phyloP scores from a whole-genome alignment of 2,888 invertebrate species.

The Melolontha melolontha region DNA sequence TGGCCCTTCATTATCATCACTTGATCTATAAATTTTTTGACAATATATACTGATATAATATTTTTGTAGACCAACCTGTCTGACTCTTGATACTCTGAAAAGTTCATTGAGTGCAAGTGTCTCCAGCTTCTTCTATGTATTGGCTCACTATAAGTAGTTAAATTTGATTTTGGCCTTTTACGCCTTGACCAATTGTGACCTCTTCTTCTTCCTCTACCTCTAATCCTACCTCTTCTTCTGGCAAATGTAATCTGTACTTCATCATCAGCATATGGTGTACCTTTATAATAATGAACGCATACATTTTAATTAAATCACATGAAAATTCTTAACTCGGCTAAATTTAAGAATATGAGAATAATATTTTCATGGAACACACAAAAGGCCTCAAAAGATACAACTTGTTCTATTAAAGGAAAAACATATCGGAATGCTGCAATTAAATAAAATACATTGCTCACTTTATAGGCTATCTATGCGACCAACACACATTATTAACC shows the following conservation, averaged over 20 bases:
- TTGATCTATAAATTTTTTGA: constrained; percentile 14
- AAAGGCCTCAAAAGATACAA: too few species aligned
- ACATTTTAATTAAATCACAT: too few species aligned
- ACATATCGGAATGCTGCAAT: too few species aligned
- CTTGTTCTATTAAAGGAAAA: too few species aligned
- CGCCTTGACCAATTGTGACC: constrained; percentile 44
- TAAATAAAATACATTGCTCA: too few species aligned
- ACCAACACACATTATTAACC: too few species aligned
- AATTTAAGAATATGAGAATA: too few species aligned
- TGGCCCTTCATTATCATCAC: constrained; percentile 39
- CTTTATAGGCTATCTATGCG: too few species aligned
- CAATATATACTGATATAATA: constrained; percentile 22
- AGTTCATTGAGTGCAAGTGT: background rate
- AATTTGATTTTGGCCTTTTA: constrained; percentile 19
- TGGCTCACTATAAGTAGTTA: constrained; percentile 36
- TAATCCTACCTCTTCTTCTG: constrained; percentile 25
- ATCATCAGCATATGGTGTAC: constrained; percentile 41
- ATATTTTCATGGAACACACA: too few species aligned
- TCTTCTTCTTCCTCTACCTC: constrained; percentile 12
- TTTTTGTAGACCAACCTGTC: constrained; percentile 20
- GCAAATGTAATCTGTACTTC: constrained; percentile 44
- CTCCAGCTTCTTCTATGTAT: constrained; percentile 24
- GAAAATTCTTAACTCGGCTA: too few species aligned
- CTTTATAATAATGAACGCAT: too few species aligned
- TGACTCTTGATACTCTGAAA: too few species aligned